These are phyloP conservation scores for Tachysurus vachellii DNA, from an alignment of 2,113 vertebrate genomes.

Conservation along the genomic window DNA sequence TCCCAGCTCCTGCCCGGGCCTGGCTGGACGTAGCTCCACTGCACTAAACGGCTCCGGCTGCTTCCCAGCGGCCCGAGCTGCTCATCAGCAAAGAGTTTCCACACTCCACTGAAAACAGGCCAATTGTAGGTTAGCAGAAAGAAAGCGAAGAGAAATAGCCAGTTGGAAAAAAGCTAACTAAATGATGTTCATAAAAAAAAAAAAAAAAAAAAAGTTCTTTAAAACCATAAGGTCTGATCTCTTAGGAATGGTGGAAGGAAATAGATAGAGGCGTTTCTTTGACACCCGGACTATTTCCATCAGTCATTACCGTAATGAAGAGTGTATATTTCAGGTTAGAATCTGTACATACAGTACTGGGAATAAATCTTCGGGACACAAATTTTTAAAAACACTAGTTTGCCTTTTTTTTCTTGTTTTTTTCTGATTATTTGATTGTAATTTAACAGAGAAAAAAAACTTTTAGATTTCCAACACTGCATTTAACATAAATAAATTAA, in stretches of 20 bases:
- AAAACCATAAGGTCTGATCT: background rate
- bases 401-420: no score
- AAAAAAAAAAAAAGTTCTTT: background rate
- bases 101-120: slow-evolving; percentile 37
- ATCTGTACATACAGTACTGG: no score
- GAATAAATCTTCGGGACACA: background rate
- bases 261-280: slow-evolving; percentile 51
- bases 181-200: slow-evolving; percentile 39
- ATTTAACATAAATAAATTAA: background rate
- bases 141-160: slow-evolving; percentile 20
- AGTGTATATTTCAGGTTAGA: background rate
- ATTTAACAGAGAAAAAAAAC: no score
- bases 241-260: background rate
- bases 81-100: slow-evolving; percentile 43
- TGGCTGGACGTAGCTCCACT: slow-evolving; percentile 41
- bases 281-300: slow-evolving; percentile 52
- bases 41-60: slow-evolving; percentile 32
- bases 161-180: slow-evolving; percentile 7
- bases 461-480: background rate
- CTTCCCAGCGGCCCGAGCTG: slow-evolving; percentile 50
- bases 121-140: slow-evolving; percentile 49
- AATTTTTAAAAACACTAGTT: background rate
- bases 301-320: background rate
- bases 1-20: slow-evolving; percentile 86
- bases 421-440: no score